Base-by-base conservation (phyloP, 1,140 invertebrate genomes). In the Pomacea maculata region DNA sequence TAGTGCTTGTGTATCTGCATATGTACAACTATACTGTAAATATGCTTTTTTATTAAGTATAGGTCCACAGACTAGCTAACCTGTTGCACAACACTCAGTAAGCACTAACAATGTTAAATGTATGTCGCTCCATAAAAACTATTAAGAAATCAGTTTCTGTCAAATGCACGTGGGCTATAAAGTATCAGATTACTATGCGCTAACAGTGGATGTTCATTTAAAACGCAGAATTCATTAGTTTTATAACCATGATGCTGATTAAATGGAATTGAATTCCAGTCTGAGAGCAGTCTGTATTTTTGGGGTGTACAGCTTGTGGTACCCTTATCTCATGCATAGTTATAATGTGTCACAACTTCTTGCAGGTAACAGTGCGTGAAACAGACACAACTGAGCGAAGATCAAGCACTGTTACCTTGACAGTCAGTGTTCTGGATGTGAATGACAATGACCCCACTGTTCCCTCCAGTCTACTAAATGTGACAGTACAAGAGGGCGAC, bases 321-420 rank as follows among this genome's bases (percentile, higher is more conserved):
- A 6, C 64, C 1, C 45, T 70, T 34, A 21, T 55, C 45, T 52
- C 45, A 63, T 71, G n/a, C 68, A 29, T 65, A 21, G 34, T 45
- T 45, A 45, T 6, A 4, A 45, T 45, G 34, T 45, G 34, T 6
- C 2, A 45, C 21, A 68, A 25, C 21, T 81, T 57, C 63, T 78
- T 72, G 19, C 67, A 88, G 87, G 86, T 85, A 1, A 80, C 75
- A n/a, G 84, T 84, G 45, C 84, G 82, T n/a, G 84, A 86, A 70
- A 45, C n/a, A 15, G 67, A 81, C 68, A 82, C 82, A 17, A 4
- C 79, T 15, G 45, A 76, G 10, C 78, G 64, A 21, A 63, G 61
- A 52, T 82, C 77, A 34, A 73, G 80, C 17, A 83, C 85, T 12
- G 82, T 65, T 7, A 78, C 79, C 15, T 5, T 87, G 11, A 85